Base-by-base conservation (phyloP, 92 coral and sea anemone species). In the Nematostella vectensis region DNA sequence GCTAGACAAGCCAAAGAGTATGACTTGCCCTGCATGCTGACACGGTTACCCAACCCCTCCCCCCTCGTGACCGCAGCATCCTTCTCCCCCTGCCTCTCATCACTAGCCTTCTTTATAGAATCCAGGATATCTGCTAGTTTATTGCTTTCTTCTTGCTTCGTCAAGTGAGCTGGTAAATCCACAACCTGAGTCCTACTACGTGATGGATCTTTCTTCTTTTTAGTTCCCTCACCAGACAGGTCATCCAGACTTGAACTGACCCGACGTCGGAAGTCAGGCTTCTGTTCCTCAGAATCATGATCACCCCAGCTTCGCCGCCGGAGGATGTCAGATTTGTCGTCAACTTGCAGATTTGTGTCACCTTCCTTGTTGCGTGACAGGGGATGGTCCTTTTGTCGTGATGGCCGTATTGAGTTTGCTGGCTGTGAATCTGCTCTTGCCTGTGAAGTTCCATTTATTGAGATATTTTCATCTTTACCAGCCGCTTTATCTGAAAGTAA, bases 211-310 rank as follows among this genome's bases (percentile, higher is more conserved):
- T 65, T 54, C 27, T 49, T 48, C 27, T 49, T 48, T 25, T 16
- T 63, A 11, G 47, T 50, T 33, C 58, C 61, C 1, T 66, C 67
- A 2, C 50, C 65, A 23, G 72, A 47, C 25, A 85, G 62, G 47
- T 85, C 95, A 53, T 73, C 79, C 11, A 85, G 76, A 70, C 95
- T 85, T 25, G 83, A 66, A 68, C 95, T 85, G 1, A 84, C 87
- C 26, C 88, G 61, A 25, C 57, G 69, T 27, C 68, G 61, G 18
- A 71, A 40, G 22, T 54, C 83, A 3, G 77, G 71, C 38, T 54
- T 85, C 28, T 57, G 65, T 1, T 67, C 58, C 0, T 61, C 64
- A 0, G 27, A 29, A 3, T 50, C 42, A 0, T 47, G 65, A 11
- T 64, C 78, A 13, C 68, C 81, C 95, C 88, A 80, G 40, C 95